Conservation (phyloP, 2,113 vertebrate species). For the Paracanthobrama guichenoti region DNA sequence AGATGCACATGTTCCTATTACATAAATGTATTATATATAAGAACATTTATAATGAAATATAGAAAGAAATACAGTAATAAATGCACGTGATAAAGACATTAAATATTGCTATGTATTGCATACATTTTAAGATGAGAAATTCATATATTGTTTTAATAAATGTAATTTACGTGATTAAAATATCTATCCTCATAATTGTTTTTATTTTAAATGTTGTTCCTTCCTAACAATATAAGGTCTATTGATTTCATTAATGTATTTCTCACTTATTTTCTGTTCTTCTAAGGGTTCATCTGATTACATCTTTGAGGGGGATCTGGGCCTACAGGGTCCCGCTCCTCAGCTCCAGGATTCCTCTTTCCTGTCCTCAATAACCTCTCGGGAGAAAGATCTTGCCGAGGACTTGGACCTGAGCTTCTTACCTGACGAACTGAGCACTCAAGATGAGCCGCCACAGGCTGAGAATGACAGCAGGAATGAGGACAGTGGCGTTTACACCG, state of each 20-base stretch:
- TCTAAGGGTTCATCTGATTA: slow-evolving; percentile 67
- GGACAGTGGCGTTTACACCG: slow-evolving; percentile 60
- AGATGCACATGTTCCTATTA: background rate
- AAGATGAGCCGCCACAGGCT: slow-evolving; percentile 62
- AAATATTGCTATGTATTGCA: background rate
- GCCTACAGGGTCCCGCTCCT: slow-evolving; percentile 53
- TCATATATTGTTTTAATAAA: background rate
- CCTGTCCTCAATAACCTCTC: slow-evolving; percentile 54
- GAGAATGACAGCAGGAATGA: slow-evolving; percentile 41
- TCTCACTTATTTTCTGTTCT: slow-evolving; percentile 24
- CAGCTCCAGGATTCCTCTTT: slow-evolving; percentile 62
- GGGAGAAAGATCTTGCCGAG: slow-evolving; percentile 65
- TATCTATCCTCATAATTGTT: background rate
- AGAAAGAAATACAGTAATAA: background rate
- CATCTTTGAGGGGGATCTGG: slow-evolving; percentile 68
- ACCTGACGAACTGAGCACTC: slow-evolving; percentile 82
- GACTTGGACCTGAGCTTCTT: slow-evolving; percentile 91
- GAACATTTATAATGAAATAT: no score
- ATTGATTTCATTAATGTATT: background rate
- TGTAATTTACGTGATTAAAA: background rate
- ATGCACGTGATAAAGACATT: background rate
- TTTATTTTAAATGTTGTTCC: background rate
- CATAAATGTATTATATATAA: background rate
- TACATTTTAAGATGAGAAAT: background rate
- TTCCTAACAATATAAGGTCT: background rate